Base-by-base conservation (phyloP, 1,140 invertebrate genomes). In the Bombus pascuorum region DNA sequence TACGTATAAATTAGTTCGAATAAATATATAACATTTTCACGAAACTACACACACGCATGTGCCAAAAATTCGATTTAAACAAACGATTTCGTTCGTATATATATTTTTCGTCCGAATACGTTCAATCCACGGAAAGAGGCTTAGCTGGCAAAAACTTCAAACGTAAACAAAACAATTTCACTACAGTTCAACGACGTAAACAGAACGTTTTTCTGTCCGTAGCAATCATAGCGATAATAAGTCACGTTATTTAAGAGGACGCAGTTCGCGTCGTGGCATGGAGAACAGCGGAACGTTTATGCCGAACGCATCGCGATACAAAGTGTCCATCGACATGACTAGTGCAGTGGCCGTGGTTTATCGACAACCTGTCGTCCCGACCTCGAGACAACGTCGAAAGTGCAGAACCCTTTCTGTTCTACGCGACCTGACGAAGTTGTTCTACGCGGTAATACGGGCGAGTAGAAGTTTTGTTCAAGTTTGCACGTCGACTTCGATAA, bases 311-410 rank as follows among this genome's bases (percentile, higher is more conserved):
- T 62, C 57, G 53, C 81, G 77, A 76, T 80, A 87, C 87, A 85
- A 89, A 88, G 87, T 85, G 74, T 85, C 59, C 73, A 72, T 85
- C 42, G 66, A 89, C 84, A 70, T 32, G 74, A 75, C 73, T 83
- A 53, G 53, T 86, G 80, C 80, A 68, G 72, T 84, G 76, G 76
- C 71, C 78, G 78, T 85, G 81, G 86, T 90, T 90, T 87, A 90
- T 87, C 86, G 89, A 90, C 79, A 90, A 87, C 81, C 88, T 87
- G 89, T 90, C 86, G 86, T 57, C 70, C 68, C 71, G 32, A 86
- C 42, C 79, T 70, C 66, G 66, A 65, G 81, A 76, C 81, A 57
- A 87, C 37, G 88, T 83, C 65, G 87, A 77, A 90, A 87, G 89
- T 87, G 85, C 74, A 39, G 57, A 86, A 81, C 88, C 85, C 84